phyloP scores from a whole-genome alignment of 1,140 invertebrate genomes.

The Ceratosolen fusciceps region DNA sequence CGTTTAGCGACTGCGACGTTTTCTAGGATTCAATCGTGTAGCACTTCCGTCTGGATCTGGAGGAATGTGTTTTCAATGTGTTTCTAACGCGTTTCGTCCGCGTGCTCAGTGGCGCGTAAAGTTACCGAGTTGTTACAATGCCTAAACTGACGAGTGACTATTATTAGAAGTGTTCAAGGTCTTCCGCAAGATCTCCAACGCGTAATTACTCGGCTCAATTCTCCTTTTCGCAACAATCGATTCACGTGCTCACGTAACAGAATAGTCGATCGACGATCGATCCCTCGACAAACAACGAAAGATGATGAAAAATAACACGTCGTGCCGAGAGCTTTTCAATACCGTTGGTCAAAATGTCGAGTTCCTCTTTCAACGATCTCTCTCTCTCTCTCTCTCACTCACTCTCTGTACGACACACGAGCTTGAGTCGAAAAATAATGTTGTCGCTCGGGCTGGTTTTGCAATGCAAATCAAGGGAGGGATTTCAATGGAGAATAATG shows the following conservation, averaged over 20 bases:
- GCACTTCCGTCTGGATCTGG: conserved; percentile 7
- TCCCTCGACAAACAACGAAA: background rate
- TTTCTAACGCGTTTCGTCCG: background rate
- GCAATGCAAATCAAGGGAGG: too few relatives aligned
- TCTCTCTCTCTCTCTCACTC: too few relatives aligned
- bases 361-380: too few relatives aligned
- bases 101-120: too few relatives aligned
- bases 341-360: too few relatives aligned
- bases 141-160: background rate
- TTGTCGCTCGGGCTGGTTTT: too few relatives aligned
- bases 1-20: background rate
- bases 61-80: background rate
- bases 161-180: conserved; percentile 39
- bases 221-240: conserved; percentile 20
- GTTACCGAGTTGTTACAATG: too few relatives aligned
- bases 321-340: too few relatives aligned
- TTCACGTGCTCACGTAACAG: background rate
- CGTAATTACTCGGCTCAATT: conserved; percentile 30
- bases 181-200: background rate
- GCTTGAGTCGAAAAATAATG: too few relatives aligned
- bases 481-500: too few relatives aligned
- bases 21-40: conserved; percentile 13
- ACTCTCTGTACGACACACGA: too few relatives aligned
- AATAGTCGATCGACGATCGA: background rate
- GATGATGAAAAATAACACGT: too few relatives aligned